Conservation (phyloP, 1,140 invertebrate species). For the Drosophila asahinai region DNA sequence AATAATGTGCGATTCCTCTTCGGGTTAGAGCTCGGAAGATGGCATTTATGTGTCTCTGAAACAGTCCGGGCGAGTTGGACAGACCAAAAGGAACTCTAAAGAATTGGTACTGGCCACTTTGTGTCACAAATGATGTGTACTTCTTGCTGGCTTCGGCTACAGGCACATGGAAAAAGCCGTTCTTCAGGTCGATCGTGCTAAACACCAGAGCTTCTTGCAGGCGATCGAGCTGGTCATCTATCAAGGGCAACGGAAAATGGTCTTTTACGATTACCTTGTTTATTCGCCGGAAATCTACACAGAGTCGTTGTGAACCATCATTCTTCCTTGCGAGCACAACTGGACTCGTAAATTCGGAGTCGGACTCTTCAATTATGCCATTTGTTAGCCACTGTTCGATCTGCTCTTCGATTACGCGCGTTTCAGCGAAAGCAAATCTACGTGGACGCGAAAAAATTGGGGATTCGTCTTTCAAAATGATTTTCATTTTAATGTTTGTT, state of each 20-base stretch:
- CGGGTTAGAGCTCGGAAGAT: no score
- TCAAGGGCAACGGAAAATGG: neutral
- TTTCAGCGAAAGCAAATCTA: no score
- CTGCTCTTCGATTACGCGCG: neutral
- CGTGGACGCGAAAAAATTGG: no score
- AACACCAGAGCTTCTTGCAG: neutral
- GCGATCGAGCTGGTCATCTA: neutral
- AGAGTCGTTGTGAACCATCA: neutral
- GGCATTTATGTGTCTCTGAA: no score
- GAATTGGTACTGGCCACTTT: neutral
- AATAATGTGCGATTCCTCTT: no score
- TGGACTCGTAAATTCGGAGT: neutral
- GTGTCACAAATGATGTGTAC: neutral
- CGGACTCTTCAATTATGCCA: neutral
- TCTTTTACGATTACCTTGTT: neutral
- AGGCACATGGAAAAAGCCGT: neutral
- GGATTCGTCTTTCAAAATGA: neutral
- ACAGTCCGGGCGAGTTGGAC: conserved; percentile 2
- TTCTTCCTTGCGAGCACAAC: neutral
- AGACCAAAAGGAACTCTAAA: neutral
- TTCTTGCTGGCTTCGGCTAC: neutral
- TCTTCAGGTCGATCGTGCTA: conserved; percentile 1
- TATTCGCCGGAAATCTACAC: neutral
- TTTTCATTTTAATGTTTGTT: neutral
- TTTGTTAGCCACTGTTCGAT: neutral